A percentile compares a stretch with the other conserved stretches of the same genome.
These are phyloP conservation scores for Forbesichthys papilliferus DNA, from an alignment of 2,113 vertebrate genomes.

Conservation along the genomic window DNA sequence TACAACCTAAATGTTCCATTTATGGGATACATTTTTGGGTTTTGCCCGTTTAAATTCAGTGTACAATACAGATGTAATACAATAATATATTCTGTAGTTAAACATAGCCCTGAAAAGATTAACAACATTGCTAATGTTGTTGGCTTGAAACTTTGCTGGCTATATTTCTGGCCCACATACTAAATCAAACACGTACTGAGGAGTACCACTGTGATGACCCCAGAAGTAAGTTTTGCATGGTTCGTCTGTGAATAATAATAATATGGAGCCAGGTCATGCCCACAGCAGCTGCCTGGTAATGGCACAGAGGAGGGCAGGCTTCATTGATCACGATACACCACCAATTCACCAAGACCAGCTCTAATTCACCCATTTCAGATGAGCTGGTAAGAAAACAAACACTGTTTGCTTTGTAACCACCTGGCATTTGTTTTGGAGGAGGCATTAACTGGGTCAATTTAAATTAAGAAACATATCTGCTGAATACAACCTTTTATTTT, in stretches of 20 bases:
- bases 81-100: too few species aligned
- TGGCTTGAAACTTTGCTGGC: too few species aligned
- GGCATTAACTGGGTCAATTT: slow-evolving; percentile 21
- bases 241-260: background rate
- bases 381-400: background rate
- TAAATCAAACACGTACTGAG: background rate
- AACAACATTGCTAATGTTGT: too few species aligned
- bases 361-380: background rate
- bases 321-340: too few species aligned
- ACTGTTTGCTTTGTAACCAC: slow-evolving; percentile 19
- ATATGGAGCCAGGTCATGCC: background rate
- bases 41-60: too few species aligned
- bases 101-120: too few species aligned
- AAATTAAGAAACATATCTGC: background rate
- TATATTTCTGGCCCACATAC: background rate
- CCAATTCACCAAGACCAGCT: too few species aligned
- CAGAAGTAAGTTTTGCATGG: background rate
- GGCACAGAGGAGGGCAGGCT: too few species aligned
- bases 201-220: background rate
- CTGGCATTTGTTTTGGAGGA: slow-evolving; percentile 30
- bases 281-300: too few species aligned
- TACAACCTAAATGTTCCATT: too few species aligned
- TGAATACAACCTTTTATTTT: background rate
- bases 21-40: too few species aligned
- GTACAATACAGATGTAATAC: too few species aligned